Evolutionary conservation across 2,888 invertebrate species (phyloP).

Genomic region (Macrosoma leucophasiata): DNA sequence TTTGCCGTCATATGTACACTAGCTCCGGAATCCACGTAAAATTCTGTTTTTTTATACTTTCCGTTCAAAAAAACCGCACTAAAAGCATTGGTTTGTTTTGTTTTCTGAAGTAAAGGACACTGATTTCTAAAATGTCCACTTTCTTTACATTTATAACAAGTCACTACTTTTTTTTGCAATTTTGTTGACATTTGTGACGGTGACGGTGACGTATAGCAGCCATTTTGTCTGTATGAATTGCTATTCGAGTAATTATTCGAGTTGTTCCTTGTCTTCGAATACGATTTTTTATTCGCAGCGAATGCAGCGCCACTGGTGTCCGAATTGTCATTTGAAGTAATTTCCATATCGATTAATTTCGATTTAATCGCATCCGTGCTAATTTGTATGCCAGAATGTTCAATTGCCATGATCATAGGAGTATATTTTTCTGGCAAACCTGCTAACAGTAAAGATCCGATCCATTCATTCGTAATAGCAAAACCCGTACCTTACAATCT

Average conservation of each 20-base stretch:
- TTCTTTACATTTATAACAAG: no score
- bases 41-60: conserved; percentile 14
- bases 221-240: no score
- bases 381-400: conserved; percentile 7
- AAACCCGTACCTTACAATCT: conserved; percentile 26
- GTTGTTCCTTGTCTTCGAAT: no score
- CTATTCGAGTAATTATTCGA: no score
- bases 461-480: conserved; percentile 27
- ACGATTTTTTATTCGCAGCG: no score
- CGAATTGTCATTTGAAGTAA: conserved; percentile 1
- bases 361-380: conserved; percentile 8
- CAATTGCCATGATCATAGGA: conserved; percentile 11
- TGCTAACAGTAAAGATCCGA: conserved; percentile 24
- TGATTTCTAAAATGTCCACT: conserved; percentile 9
- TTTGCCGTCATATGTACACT: conserved; percentile 23
- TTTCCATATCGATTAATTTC: conserved; percentile 21
- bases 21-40: conserved; percentile 17
- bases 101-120: conserved; percentile 12
- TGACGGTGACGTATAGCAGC: no score
- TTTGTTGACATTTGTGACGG: no score
- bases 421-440: conserved; percentile 18
- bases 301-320: no score
- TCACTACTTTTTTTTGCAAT: no score
- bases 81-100: conserved; percentile 12
- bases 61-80: conserved; percentile 25